Evolutionary conservation across 2,113 vertebrate genomes (phyloP).

Genomic region (Pseudopipra pipra): DNA sequence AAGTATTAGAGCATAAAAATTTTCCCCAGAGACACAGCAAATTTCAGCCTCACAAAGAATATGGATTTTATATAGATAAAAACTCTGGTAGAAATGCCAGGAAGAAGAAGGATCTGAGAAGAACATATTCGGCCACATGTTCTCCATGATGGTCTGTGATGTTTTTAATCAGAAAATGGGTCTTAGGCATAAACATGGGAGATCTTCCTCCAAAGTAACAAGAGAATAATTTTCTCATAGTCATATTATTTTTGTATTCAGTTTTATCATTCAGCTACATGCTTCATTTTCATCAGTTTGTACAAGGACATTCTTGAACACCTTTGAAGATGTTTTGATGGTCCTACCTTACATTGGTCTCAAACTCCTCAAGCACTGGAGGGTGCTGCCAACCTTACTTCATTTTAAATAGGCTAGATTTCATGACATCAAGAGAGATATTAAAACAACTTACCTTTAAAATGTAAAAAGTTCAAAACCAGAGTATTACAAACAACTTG

Average conservation of each 20-base stretch:
- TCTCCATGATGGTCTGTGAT: background rate
- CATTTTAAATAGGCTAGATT: background rate
- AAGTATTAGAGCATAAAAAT: background rate
- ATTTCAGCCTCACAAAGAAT: background rate
- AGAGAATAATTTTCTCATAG: background rate
- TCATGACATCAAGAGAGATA: background rate
- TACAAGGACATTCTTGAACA: background rate
- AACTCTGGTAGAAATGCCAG: background rate
- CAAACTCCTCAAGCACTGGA: background rate
- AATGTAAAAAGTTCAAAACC: background rate
- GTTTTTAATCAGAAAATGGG: background rate
- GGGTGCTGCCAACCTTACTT: background rate
- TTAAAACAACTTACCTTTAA: background rate
- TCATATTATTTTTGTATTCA: background rate
- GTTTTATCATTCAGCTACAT: background rate
- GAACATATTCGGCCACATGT: background rate
- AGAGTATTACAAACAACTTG: background rate
- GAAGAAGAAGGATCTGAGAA: background rate
- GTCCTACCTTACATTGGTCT: rapidly evolving
- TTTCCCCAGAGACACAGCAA: background rate
- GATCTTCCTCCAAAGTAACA: background rate
- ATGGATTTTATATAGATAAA: background rate
- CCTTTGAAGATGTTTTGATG: background rate
- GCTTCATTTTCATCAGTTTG: background rate
- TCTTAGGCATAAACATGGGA: background rate